Evolutionary conservation across 2,113 vertebrate genomes (phyloP), one percentile per base, ranked within the genome.

Genomic region (Rhinolophus sinicus): DNA sequence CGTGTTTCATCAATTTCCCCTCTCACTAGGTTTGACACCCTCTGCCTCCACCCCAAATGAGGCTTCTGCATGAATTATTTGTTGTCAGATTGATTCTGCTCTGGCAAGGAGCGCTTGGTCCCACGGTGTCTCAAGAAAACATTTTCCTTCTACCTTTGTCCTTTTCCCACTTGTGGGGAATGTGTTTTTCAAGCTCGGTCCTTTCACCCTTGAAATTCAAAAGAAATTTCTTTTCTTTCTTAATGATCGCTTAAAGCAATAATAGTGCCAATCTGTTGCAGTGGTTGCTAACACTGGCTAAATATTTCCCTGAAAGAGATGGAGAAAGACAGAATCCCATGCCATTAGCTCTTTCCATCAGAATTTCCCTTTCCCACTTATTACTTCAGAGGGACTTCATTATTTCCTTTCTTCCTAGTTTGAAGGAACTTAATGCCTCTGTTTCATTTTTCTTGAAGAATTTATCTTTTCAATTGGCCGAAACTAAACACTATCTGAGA

Each of bases 401-500:
- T 56, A 15, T 69, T 88, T 47, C 33, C 52, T 85, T 90, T 81
- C 73, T 64, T 12, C 73, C 72, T 50, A 15, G 52, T 90, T 56
- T 38, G 60, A 73, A 91, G 69, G 69, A 87, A 75, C n/a, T 85
- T 69, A n/a, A 60, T 75, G 38, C 26, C 60, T 33, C 73, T 83
- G 60, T 60, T 40, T 93, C 26, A 21, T 70, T 93, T 90, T 94
- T 56, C 67, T 81, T 91, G n/a, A 89, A 94, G 50, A 94, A 22
- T 69, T 50, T 94, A 0, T 91, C 40, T 96, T 88, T 94, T 90
- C 30, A 83, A 38, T 5, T 72, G 95, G 28, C 52, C 47, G 38
- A 92, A 52, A 13, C 44, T 70, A 76, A 95, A 94, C 93, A 44
- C 33, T 73, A n/a, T 86, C 88, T 44, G 81, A 93, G 90, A 96